phyloP scores from a whole-genome alignment of 1,140 invertebrate species.

The Acromyrmex charruanus region DNA sequence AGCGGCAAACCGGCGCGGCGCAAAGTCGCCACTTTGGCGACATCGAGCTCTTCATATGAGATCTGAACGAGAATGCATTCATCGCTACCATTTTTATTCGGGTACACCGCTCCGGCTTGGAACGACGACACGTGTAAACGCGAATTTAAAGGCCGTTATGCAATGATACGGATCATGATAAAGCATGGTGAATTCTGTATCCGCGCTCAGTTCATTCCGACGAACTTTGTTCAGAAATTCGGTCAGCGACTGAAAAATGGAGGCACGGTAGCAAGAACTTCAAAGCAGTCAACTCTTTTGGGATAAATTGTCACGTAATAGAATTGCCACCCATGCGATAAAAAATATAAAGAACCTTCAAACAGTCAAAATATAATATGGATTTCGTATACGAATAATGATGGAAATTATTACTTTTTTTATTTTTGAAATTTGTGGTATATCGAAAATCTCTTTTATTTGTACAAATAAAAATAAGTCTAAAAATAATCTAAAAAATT shows the following conservation, averaged over 20 bases:
- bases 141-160: slow-evolving; percentile 55
- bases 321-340: not conserved
- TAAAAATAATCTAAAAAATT: not conserved
- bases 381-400: not conserved
- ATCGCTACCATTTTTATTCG: not conserved
- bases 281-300: not conserved
- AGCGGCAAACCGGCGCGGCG: slow-evolving; percentile 11
- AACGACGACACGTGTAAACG: slow-evolving; percentile 54
- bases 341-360: not conserved
- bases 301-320: slow-evolving; percentile 18
- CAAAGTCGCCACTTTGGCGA: slow-evolving; percentile 7
- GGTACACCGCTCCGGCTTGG: not conserved
- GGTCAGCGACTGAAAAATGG: slow-evolving; percentile 25
- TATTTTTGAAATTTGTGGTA: no score
- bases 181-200: slow-evolving; percentile 4
- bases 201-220: not conserved
- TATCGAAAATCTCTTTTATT: not conserved
- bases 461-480: not conserved
- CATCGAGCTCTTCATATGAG: not conserved
- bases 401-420: not conserved
- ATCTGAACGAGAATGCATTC: slow-evolving; percentile 8
- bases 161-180: slow-evolving; percentile 14
- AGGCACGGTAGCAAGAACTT: slow-evolving; percentile 3
- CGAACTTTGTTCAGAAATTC: slow-evolving; percentile 48
- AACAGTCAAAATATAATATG: not conserved